Percentiles rank a stretch among this genome's conserved stretches.
Evolutionary conservation across 2,888 invertebrate species (phyloP).

Genomic region (Copidosoma aretas): DNA sequence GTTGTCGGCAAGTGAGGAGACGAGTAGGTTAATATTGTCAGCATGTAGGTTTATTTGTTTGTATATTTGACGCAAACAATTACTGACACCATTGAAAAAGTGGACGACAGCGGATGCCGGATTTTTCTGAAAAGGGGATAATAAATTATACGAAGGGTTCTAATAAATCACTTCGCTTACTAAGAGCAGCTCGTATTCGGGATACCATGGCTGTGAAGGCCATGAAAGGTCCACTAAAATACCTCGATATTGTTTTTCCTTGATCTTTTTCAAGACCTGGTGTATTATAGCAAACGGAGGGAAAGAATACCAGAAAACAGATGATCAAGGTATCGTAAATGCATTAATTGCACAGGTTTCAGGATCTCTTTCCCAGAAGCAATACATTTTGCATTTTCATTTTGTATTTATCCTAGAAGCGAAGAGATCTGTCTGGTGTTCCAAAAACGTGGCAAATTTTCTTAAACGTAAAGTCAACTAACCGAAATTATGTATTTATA

Average conservation of each 20-base stretch:
- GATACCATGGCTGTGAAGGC: constrained; percentile 34
- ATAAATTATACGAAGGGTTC: not conserved
- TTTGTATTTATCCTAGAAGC: constrained; percentile 34
- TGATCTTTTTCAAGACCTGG: constrained; percentile 29
- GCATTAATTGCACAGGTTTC: constrained; percentile 29
- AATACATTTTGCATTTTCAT: constrained; percentile 39
- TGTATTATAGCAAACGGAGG: constrained; percentile 34
- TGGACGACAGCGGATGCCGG: not conserved
- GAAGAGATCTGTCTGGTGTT: constrained; percentile 30
- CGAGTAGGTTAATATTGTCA: not conserved
- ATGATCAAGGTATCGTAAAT: constrained; percentile 36
- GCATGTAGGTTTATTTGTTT: not conserved
- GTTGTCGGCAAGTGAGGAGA: not conserved
- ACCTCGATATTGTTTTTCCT: constrained; percentile 26
- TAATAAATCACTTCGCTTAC: not conserved
- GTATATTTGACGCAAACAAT: not conserved
- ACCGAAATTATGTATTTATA: constrained; percentile 25
- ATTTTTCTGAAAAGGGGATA: constrained; percentile 1
- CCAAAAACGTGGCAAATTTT: constrained; percentile 6
- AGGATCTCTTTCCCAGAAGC: constrained; percentile 29
- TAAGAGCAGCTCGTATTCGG: not conserved
- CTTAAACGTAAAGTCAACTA: not conserved
- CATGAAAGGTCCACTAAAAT: constrained; percentile 35
- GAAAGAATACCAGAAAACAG: constrained; percentile 36
- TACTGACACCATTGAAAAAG: not conserved